Evolutionary conservation across 2,888 invertebrate species (phyloP).

Genomic region (Trissolcus brochymenae): DNA sequence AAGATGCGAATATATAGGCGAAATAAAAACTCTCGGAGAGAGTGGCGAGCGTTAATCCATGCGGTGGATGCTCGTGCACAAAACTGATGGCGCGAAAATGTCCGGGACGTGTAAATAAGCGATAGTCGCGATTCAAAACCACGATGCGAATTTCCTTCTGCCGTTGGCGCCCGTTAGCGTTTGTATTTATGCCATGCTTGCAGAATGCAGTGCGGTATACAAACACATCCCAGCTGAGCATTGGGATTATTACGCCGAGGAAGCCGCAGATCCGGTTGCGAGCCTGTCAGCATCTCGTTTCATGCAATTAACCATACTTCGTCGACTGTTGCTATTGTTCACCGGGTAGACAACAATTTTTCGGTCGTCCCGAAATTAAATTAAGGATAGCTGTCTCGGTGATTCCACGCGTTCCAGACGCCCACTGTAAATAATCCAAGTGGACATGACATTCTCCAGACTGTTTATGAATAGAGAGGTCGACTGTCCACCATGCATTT

Average conservation of each 20-base stretch:
- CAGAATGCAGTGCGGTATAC: conserved; percentile 40
- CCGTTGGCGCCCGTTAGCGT: conserved; percentile 22
- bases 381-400: conserved; percentile 39
- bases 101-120: conserved; percentile 56
- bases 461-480: conserved; percentile 26
- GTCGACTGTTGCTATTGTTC: conserved; percentile 43
- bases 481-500: too few relatives aligned
- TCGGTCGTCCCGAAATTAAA: conserved; percentile 35
- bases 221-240: conserved; percentile 16
- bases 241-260: conserved; percentile 45
- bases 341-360: conserved; percentile 27
- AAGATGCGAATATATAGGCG: conserved; percentile 48
- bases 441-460: conserved; percentile 41
- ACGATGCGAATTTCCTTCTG: conserved; percentile 47
- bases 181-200: conserved; percentile 43
- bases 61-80: conserved; percentile 40
- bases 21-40: conserved; percentile 48
- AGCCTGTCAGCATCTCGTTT: conserved; percentile 50
- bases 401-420: conserved; percentile 28
- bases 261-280: conserved; percentile 43
- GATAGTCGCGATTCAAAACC: conserved; percentile 51
- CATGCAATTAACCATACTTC: conserved; percentile 52
- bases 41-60: conserved; percentile 42
- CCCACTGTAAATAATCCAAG: conserved; percentile 34
- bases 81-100: conserved; percentile 52